Conservation (phyloP, 1,140 invertebrate genomes). For the Drosophila varians region DNA sequence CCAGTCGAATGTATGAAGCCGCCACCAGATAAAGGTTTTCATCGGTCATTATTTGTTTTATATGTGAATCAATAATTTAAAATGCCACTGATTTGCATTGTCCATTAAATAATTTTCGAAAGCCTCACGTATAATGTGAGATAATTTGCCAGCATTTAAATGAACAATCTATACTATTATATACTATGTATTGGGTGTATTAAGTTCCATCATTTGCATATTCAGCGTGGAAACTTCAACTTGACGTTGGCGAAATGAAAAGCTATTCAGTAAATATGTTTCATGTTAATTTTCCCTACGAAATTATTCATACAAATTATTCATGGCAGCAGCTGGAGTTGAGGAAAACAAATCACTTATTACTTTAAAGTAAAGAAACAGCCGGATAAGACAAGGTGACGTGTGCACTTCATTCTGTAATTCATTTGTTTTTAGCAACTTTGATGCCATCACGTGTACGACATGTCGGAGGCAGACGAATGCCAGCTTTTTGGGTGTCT, state of each 20-base stretch:
- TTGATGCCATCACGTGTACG: conserved; percentile 48
- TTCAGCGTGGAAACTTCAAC: neutral
- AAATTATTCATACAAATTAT: conserved; percentile 13
- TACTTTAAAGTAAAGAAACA: conserved; percentile 51
- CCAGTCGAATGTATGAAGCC: conserved; percentile 46
- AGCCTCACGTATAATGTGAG: conserved; percentile 40
- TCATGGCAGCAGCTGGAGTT: conserved; percentile 18
- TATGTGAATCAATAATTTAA: conserved; percentile 65
- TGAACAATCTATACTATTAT: conserved; percentile 5
- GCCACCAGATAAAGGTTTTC: conserved; percentile 35
- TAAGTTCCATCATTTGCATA: conserved; percentile 35
- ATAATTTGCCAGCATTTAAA: conserved; percentile 39
- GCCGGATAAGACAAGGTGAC: conserved; percentile 27
- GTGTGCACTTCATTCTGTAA: conserved; percentile 35
- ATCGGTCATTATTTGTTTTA: conserved; percentile 57
- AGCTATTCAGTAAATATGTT: neutral
- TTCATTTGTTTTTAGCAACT: conserved; percentile 42
- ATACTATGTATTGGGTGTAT: conserved; percentile 21
- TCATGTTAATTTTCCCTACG: neutral
- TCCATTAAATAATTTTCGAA: neutral
- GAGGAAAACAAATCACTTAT: conserved; percentile 17
- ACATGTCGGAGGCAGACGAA: conserved; percentile 31
- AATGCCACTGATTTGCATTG: conserved; percentile 51
- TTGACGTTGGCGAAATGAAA: neutral
- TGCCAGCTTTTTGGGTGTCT: conserved; percentile 22